phyloP scores from a whole-genome alignment of 1,140 invertebrate genomes.

The Drosophila nannoptera region DNA sequence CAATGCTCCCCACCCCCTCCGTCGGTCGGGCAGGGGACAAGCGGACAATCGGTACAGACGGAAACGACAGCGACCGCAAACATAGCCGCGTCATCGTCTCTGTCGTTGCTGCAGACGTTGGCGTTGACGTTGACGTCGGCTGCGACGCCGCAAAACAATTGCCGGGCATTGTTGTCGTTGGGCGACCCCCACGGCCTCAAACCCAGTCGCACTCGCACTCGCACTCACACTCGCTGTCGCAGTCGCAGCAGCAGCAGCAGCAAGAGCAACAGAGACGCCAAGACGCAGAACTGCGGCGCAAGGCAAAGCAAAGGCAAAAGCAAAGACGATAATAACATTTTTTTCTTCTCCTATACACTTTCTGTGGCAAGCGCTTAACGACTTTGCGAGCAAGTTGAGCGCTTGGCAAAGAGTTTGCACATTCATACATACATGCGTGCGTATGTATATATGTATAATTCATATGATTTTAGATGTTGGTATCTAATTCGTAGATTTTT shows the following conservation, averaged over 20 bases:
- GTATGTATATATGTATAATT: slow-evolving; percentile 1
- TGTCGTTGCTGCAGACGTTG: slow-evolving; percentile 17
- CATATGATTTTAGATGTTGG: not conserved
- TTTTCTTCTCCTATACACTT: slow-evolving; percentile 32
- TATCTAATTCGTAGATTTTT: not conserved
- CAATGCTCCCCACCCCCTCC: not conserved
- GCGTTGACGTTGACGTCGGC: slow-evolving; percentile 9
- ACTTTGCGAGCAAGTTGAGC: too few relatives aligned
- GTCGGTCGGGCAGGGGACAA: not conserved
- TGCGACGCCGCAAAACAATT: slow-evolving; percentile 61
- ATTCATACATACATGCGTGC: not conserved
- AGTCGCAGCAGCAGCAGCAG: not conserved
- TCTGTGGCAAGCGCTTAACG: not conserved
- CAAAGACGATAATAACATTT: slow-evolving; percentile 28
- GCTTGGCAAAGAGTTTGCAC: slow-evolving; percentile 1
- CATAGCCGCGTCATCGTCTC: slow-evolving; percentile 63
- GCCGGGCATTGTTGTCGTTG: slow-evolving; percentile 66
- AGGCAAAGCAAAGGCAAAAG: slow-evolving; percentile 13
- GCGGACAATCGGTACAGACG: slow-evolving; percentile 24
- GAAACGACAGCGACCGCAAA: slow-evolving; percentile 61
- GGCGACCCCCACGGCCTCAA: slow-evolving; percentile 44
- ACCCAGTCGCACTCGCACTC: not conserved
- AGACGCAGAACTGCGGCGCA: not conserved
- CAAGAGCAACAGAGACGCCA: not conserved
- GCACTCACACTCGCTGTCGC: too few relatives aligned